Evolutionary conservation across 2,797 vertebrate genomes (phyloP).

Genomic region (Pogoniulus pusillus): DNA sequence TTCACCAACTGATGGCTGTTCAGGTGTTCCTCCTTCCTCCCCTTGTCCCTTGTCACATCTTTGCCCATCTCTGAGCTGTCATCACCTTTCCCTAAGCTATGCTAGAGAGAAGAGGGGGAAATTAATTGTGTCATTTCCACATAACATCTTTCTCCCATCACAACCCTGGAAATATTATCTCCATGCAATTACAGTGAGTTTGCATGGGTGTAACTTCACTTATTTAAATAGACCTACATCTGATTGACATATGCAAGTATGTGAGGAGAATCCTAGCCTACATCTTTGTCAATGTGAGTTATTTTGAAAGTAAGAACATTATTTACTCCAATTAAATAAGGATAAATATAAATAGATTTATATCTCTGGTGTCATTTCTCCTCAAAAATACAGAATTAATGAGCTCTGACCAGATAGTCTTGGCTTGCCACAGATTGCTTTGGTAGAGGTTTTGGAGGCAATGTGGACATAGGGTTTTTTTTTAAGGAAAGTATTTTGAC

Average conservation of each 20-base stretch:
- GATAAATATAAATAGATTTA: not conserved
- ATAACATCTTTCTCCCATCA: constrained; percentile 5
- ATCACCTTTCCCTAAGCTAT: constrained; percentile 8
- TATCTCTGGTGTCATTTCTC: not conserved
- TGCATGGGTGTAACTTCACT: constrained; percentile 21
- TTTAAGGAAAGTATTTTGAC: not conserved
- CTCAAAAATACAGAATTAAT: not conserved
- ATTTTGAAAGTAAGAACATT: constrained; percentile 34
- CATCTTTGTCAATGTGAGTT: constrained; percentile 47
- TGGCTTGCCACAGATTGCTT: not conserved
- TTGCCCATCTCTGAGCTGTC: constrained; percentile 43
- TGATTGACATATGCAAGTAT: constrained; percentile 41
- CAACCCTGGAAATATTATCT: constrained; percentile 25
- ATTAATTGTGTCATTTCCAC: constrained; percentile 55
- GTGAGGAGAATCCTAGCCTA: not conserved
- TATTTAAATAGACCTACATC: not conserved
- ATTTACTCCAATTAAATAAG: constrained; percentile 29
- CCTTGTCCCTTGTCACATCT: not conserved
- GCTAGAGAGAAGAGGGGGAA: constrained; percentile 13
- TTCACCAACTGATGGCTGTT: rapidly evolving
- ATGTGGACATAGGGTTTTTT: not conserved
- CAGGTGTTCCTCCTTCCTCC: not conserved
- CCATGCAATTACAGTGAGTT: constrained; percentile 23
- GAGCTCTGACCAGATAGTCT: not conserved
- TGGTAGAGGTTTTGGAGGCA: not conserved